phyloP scores from a whole-genome alignment of 2,888 invertebrate genomes.

The Archips xylosteana region DNA sequence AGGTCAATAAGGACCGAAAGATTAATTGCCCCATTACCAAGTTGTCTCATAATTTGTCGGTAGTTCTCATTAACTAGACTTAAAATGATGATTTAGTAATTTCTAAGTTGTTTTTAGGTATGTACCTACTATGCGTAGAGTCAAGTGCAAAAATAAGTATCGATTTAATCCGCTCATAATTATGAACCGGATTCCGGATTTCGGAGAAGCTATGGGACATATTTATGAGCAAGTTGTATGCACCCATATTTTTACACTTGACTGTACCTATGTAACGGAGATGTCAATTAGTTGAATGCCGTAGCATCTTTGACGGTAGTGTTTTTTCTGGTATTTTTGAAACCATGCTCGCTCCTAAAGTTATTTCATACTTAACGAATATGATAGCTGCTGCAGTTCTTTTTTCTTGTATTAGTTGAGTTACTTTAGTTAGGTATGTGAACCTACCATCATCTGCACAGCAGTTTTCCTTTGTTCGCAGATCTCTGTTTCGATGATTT shows the following conservation, averaged over 20 bases:
- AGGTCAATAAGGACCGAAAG: slow-evolving; percentile 15
- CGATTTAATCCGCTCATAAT: too few species aligned
- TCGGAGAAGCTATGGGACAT: too few species aligned
- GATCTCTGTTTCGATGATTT: slow-evolving; percentile 45
- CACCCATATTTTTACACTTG: too few species aligned
- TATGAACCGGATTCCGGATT: too few species aligned
- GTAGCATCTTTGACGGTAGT: too few species aligned
- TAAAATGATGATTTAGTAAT: background rate
- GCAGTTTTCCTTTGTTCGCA: slow-evolving; percentile 46
- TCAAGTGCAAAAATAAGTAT: too few species aligned
- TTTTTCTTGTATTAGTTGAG: background rate
- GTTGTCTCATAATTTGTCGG: background rate
- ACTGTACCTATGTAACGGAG: too few species aligned
- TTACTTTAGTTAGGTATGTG: background rate
- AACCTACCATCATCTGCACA: slow-evolving; percentile 49
- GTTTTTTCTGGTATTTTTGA: too few species aligned
- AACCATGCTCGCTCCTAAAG: too few species aligned
- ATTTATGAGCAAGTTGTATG: too few species aligned
- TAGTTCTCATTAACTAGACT: background rate
- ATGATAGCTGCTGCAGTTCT: background rate
- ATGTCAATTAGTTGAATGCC: too few species aligned
- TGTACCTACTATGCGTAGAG: too few species aligned
- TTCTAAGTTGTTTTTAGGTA: background rate
- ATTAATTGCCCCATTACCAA: slow-evolving; percentile 23
- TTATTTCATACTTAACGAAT: background rate